Conservation (phyloP, 2,797 vertebrate genomes). For the Yasuhikotakia modesta region DNA sequence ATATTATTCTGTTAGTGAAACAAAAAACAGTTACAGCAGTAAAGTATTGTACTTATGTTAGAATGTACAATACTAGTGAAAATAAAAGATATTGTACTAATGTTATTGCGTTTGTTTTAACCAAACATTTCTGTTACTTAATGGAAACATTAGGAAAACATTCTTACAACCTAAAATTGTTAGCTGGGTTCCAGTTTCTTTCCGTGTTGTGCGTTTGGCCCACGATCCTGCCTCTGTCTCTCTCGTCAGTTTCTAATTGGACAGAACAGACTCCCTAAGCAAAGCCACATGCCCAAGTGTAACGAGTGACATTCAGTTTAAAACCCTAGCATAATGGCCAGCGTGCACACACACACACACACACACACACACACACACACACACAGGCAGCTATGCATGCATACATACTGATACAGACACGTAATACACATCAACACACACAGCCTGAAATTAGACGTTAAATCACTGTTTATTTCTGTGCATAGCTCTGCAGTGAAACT, state of each 20-base stretch:
- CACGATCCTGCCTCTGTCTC: slow-evolving; percentile 37
- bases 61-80: too few relatives aligned
- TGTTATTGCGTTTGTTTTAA: too few relatives aligned
- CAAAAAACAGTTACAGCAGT: too few relatives aligned
- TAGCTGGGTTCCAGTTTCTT: slow-evolving; percentile 41
- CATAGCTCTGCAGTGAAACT: not conserved
- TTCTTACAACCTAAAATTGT: too few relatives aligned
- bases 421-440: slow-evolving; percentile 1
- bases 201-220: slow-evolving; percentile 47
- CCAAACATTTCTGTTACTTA: too few relatives aligned
- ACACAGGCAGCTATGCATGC: slow-evolving; percentile 15
- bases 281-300: slow-evolving; percentile 75
- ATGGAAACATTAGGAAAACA: too few relatives aligned
- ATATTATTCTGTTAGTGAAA: too few relatives aligned
- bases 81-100: too few relatives aligned
- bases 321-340: slow-evolving; percentile 67
- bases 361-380: slow-evolving; percentile 21
- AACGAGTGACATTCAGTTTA: slow-evolving; percentile 81
- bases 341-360: slow-evolving; percentile 72
- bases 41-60: too few relatives aligned
- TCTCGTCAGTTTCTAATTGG: slow-evolving; percentile 57
- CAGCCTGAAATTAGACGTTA: slow-evolving; percentile 13
- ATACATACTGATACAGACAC: not conserved
- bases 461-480: slow-evolving; percentile 40
- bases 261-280: slow-evolving; percentile 67